Base-by-base conservation (phyloP, 2,888 invertebrate species). In the Phalera bucephala region DNA sequence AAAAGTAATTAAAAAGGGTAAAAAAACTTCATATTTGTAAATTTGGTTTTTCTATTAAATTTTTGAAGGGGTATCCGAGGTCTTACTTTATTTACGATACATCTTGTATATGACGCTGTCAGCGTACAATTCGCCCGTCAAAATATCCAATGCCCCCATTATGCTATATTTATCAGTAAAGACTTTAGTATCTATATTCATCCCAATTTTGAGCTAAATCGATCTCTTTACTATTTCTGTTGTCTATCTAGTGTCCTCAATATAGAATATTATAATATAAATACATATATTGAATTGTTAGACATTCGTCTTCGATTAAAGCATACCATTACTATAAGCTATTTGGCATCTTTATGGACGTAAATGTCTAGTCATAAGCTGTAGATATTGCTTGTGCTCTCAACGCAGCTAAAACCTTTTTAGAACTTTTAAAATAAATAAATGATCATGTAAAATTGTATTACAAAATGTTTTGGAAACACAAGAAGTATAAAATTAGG, bases 271-370 rank as follows among this genome's bases (percentile, higher is more conserved):
- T 41, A 50, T 57, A 5, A 3, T 3, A 60, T 63, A 65, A 70
- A 29, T 27, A 25, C 25, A 65, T 68, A 70, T 61, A 52, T 55
- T 64, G 60, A 60, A 52, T 44, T 52, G 33, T 42, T 45, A 57
- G 60, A 67, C 60, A 59, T 58, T 58, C 50, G 52, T 52, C 60
- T 52, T 56, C 61, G 57, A 56, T 60, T 61, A 61, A 67, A 72
- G 67, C 74, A 62, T 72, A 72, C 61, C 59, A 50, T 70, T 65
- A 73, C 72, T 81, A 83, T 66, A 79, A 80, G 76, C 84, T 88
- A 89, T 89, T 89, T 89, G 88, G 88, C 88, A 89, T 80, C 87
- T 80, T 79, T 52, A 70, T 78, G 88, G 88, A 89, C 88, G 88
- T 79, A 72, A 68, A 72, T 65, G 73, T 83, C 74, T 68, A 73